Base-by-base conservation (phyloP, 2,888 invertebrate genomes). In the Hypomecis punctinalis region DNA sequence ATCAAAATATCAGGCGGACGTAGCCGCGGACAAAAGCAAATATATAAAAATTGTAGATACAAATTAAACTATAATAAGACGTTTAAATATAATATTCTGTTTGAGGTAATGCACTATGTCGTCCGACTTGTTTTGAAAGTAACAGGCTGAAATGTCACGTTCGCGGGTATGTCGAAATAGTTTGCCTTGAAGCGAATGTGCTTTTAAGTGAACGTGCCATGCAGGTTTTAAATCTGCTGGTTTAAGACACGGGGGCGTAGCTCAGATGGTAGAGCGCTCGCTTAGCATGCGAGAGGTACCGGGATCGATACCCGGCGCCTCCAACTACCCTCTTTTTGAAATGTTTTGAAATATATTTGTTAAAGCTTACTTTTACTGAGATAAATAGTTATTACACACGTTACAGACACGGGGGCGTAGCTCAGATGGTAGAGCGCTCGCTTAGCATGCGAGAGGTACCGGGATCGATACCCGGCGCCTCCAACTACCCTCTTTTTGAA, bases 241-340 rank as follows among this genome's bases (percentile, higher is more conserved):
- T 36, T 36, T n/a, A 51, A 5, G 33, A 33, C 33, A 39, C 48
- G 91, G 89, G 90, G 90, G 93, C 91, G 91, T 91, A 92, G 93
- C 93, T 93, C 93, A 93, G 92, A 93, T 93, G 93, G 93, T 93
- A 93, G 93, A 93, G 93, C 92, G 93, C 93, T 93, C 93, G 92
- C 93, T 93, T 93, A 93, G 93, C 91, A 93, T 93, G 93, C 85
- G 92, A 92, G 93, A 93, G 91, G 93, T 93, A 93, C 93, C 91
- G 92, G 93, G 92, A 92, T 93, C 93, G 93, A 92, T 93, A 91
- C 93, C 93, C 93, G 91, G 93, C 90, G 90, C 91, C 90, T 91
- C 91, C 91, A 91, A 69, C 61, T 73, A 69, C 67, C 67, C 65
- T 45, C 55, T 66, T 71, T 57, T 73, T 67, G 48, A 7, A 10